Percentiles rank a stretch among this genome's conserved stretches.
Evolutionary conservation across 2,888 invertebrate species (phyloP).

Genomic region (Deilephila elpenor): DNA sequence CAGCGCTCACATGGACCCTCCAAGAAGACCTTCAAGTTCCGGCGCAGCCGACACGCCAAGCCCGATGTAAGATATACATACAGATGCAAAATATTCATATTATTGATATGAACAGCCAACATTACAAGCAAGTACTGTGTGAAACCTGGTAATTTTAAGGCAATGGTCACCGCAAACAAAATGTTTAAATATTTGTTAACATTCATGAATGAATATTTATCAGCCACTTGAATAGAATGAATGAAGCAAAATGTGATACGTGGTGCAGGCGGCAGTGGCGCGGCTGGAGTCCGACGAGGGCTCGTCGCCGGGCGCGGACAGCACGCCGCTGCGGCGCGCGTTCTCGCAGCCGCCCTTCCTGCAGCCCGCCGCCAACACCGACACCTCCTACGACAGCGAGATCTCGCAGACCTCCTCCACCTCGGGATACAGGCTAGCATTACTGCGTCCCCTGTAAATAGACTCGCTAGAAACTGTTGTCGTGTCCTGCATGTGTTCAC

Average conservation of each 20-base stretch:
- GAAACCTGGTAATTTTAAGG: no score
- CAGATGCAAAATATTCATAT: neutral
- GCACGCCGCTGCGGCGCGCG: slow-evolving; percentile 70
- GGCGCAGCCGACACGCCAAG: slow-evolving; percentile 90
- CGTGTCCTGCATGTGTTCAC: slow-evolving; percentile 30
- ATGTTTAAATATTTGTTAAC: neutral
- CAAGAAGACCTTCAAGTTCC: slow-evolving; percentile 95
- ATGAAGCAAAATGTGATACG: slow-evolving; percentile 21
- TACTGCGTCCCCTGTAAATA: slow-evolving; percentile 50
- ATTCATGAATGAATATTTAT: neutral
- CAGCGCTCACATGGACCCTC: slow-evolving; percentile 97
- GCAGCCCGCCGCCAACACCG: slow-evolving; percentile 75
- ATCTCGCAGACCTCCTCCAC: slow-evolving; percentile 94
- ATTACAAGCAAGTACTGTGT: no score
- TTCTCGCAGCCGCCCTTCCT: slow-evolving; percentile 70
- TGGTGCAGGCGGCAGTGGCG: slow-evolving; percentile 56
- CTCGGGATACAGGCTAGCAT: slow-evolving; percentile 91
- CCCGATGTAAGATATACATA: slow-evolving; percentile 83
- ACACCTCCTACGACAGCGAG: slow-evolving; percentile 92
- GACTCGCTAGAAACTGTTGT: slow-evolving; percentile 38
- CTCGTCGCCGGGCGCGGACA: slow-evolving; percentile 68
- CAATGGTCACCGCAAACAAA: neutral
- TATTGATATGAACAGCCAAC: no score
- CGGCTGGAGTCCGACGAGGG: slow-evolving; percentile 74
- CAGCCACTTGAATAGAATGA: neutral